These are phyloP conservation scores for Artibeus jamaicensis DNA, from an alignment of 2,797 vertebrate genomes.

Conservation along the genomic window DNA sequence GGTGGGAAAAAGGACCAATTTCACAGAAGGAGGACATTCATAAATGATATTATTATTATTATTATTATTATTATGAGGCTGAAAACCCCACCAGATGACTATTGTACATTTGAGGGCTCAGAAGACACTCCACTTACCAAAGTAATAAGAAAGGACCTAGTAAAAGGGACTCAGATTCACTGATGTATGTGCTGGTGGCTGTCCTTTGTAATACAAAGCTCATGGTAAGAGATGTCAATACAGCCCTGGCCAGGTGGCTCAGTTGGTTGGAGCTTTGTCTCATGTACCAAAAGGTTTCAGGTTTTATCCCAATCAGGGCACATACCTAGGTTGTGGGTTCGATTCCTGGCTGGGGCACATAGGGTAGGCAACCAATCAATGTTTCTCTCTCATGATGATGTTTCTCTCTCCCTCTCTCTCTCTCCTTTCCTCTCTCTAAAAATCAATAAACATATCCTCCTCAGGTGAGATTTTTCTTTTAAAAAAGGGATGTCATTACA, in stretches of 20 bases:
- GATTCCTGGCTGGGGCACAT: not conserved
- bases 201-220: not conserved
- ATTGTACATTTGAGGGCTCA: not conserved
- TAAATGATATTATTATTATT: not conserved
- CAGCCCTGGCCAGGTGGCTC: not conserved
- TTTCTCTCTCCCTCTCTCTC: not conserved
- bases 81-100: not conserved
- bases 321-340: not conserved
- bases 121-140: not conserved
- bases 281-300: not conserved
- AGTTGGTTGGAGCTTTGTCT: not conserved
- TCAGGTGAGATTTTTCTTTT: not conserved
- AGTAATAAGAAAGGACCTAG: not conserved
- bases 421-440: not conserved
- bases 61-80: not conserved
- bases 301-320: not conserved
- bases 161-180: not conserved
- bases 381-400: not conserved
- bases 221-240: not conserved
- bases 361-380: not conserved
- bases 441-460: not conserved
- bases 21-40: not conserved
- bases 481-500: not conserved
- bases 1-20: not conserved
- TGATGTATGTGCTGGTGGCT: not conserved